Evolutionary conservation across 2,888 invertebrate species (phyloP).

Genomic region (Synanthedon formicaeformis): DNA sequence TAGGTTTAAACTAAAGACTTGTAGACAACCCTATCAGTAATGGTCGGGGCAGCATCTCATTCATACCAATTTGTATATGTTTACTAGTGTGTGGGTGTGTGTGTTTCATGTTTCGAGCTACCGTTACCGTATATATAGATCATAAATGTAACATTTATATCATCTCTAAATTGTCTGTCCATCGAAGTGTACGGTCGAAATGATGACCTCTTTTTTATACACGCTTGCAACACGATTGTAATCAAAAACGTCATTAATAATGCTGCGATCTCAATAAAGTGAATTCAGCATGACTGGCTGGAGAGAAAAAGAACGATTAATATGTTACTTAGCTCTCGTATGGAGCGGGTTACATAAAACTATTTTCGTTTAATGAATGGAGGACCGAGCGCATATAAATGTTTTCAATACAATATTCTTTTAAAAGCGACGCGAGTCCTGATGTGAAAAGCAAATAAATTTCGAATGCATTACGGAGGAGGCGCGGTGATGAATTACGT

Average conservation of each 20-base stretch:
- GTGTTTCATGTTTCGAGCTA: slow-evolving; percentile 29
- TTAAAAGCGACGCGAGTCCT: slow-evolving; percentile 28
- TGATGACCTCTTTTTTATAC: slow-evolving; percentile 37
- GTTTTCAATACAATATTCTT: slow-evolving; percentile 38
- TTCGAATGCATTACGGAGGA: slow-evolving; percentile 49
- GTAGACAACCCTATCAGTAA: slow-evolving; percentile 38
- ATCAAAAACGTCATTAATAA: slow-evolving; percentile 33
- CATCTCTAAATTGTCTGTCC: slow-evolving; percentile 28
- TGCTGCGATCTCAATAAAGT: slow-evolving; percentile 28
- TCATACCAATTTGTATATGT: slow-evolving; percentile 28
- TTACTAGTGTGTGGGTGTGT: slow-evolving; percentile 13
- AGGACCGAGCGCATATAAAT: slow-evolving; percentile 21
- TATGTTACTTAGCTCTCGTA: slow-evolving; percentile 4
- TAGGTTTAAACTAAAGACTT: background rate
- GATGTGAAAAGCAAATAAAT: slow-evolving; percentile 60
- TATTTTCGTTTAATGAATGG: slow-evolving; percentile 39
- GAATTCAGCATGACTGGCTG: slow-evolving; percentile 21
- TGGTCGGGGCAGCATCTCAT: slow-evolving; percentile 51
- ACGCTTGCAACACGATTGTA: slow-evolving; percentile 30
- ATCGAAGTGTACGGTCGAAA: slow-evolving; percentile 30
- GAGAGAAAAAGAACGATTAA: slow-evolving; percentile 13
- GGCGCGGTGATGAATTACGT: slow-evolving; percentile 51
- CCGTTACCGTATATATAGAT: slow-evolving; percentile 25
- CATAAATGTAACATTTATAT: slow-evolving; percentile 17
- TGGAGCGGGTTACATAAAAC: slow-evolving; percentile 14